phyloP scores from a whole-genome alignment of 2,888 invertebrate species.

The Ichneumon xanthorius region DNA sequence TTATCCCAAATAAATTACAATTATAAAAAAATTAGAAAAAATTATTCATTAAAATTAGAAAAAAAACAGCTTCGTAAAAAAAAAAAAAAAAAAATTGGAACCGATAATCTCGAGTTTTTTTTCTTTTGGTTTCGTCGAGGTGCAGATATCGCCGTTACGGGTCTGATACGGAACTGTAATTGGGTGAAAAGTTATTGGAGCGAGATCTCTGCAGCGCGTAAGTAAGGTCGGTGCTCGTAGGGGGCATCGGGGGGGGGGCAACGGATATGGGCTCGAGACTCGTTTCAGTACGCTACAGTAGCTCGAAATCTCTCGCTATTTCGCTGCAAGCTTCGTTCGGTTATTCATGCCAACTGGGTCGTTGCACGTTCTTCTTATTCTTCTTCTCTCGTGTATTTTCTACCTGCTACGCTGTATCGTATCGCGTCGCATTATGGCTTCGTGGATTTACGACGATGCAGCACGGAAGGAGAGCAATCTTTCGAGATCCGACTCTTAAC shows the following conservation, averaged over 20 bases:
- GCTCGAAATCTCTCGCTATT: constrained; percentile 45
- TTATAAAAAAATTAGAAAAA: too few species aligned
- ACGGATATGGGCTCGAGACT: neutral
- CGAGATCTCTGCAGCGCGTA: constrained; percentile 44
- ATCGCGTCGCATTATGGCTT: constrained; percentile 33
- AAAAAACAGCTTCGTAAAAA: neutral
- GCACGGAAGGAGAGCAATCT: constrained; percentile 54
- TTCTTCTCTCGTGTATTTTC: constrained; percentile 19
- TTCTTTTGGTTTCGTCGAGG: neutral
- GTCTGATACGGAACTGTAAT: constrained; percentile 64
- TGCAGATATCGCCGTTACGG: constrained; percentile 43
- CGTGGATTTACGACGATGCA: constrained; percentile 48
- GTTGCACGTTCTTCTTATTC: constrained; percentile 44
- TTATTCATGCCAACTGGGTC: constrained; percentile 67
- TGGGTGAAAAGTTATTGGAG: constrained; percentile 68
- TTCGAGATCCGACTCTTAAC: neutral
- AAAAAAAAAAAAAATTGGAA: neutral
- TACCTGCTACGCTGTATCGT: neutral
- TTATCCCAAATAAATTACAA: too few species aligned
- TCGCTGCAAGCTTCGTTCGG: constrained; percentile 44
- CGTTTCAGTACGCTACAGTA: constrained; percentile 25
- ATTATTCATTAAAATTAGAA: too few species aligned
- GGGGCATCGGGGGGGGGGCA: too few species aligned
- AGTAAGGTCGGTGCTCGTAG: constrained; percentile 37
- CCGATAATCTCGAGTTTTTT: neutral